These are phyloP conservation scores for Hydrolagus affinis DNA, from an alignment of 2,113 vertebrate genomes.

Conservation along the genomic window DNA sequence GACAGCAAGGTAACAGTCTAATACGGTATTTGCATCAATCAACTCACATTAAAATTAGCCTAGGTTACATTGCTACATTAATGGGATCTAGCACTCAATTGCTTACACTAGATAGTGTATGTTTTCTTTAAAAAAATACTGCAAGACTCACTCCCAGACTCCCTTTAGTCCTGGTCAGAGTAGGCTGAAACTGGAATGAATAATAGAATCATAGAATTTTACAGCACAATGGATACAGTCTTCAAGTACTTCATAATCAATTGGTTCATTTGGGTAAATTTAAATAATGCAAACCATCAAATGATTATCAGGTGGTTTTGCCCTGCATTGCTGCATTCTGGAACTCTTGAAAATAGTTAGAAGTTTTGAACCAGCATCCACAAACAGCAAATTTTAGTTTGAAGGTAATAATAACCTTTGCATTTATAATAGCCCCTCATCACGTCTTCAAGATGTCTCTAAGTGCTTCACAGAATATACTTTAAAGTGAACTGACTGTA, in stretches of 20 bases:
- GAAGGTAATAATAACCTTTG: no score
- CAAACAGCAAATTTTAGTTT: no score
- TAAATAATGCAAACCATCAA: background rate
- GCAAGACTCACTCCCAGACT: background rate
- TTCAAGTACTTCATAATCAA: background rate
- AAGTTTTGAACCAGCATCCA: no score
- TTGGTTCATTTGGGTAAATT: background rate
- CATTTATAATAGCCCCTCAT: no score
- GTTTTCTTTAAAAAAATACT: background rate
- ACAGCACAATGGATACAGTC: background rate
- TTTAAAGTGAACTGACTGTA: no score
- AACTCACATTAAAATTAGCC: background rate
- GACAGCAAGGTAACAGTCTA: background rate
- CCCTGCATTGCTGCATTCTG: background rate
- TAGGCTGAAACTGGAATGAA: background rate
- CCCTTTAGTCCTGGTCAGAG: background rate
- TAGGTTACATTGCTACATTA: background rate
- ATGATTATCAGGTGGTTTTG: background rate
- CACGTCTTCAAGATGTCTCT: no score
- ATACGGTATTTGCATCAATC: background rate
- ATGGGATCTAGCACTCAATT: background rate
- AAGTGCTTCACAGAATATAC: no score
- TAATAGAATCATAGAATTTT: no score
- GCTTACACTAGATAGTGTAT: background rate
- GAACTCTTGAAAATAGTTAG: no score